Base-by-base conservation (phyloP, 2,888 invertebrate species). In the Tanypteryx hageni region DNA sequence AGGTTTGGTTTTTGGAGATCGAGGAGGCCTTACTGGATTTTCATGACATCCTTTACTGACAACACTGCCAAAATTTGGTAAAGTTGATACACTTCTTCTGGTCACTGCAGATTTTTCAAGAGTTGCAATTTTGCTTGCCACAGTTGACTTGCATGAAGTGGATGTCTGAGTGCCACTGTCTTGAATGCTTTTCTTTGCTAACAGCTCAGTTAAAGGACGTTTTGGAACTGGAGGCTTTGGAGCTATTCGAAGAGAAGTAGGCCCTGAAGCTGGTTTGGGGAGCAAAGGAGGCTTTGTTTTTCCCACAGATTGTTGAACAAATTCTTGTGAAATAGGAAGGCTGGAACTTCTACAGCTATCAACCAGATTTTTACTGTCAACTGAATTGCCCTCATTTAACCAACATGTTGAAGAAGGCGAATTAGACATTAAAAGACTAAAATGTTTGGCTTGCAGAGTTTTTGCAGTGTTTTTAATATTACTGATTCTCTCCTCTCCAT, bases 21-120 rank as follows among this genome's bases (percentile, higher is more conserved):
- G 61, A 18, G 92, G 92, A 56, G 92, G 92, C 68, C 92, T 56
- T 22, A 92, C n/a, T 18, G 92, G 92, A 13, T 68, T 76, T 31
- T 56, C 44, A n/a, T 44, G 44, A n/a, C 61, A 14, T 18, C 82
- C 81, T 16, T 22, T 61, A 18, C 10, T n/a, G 13, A 10, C 59
- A 89, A 44, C 61, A 44, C 44, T 64, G 8, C 44, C 64, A 64
- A 89, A 64, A 89, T 89, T 18, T n/a, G 61, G 64, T 1, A 18
- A 22, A 44, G n/a, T 44, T 89, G 89, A 44, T 18, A 89, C 31
- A 31, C 13, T n/a, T 44, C 27, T 4, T n/a, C n/a, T 58, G 5
- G 64, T 18, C 16, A 68, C 44, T 13, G n/a, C 64, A 44, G 64
- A 44, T 18, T 68, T 89, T 9, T 44, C 89, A 16, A 89, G 44